phyloP scores from a whole-genome alignment of 2,113 vertebrate genomes.

The Romanogobio albipinnatus region DNA sequence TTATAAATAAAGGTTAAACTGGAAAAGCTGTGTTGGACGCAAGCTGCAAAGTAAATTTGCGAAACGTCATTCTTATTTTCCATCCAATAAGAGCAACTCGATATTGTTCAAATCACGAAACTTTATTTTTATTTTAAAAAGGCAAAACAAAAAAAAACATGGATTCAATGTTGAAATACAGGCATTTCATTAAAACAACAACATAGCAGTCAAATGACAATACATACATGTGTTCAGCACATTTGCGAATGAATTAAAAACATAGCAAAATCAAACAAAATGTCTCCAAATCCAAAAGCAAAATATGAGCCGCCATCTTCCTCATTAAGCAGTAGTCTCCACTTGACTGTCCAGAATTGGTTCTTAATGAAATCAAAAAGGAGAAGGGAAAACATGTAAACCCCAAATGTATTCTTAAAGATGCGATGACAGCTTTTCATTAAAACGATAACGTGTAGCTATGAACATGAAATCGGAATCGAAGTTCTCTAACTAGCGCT shows the following conservation, averaged over 20 bases:
- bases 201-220: neutral
- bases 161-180: slow-evolving; percentile 27
- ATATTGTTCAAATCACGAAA: slow-evolving; percentile 33
- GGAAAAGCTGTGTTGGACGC: neutral
- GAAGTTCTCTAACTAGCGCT: neutral
- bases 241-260: neutral
- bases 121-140: slow-evolving; percentile 47
- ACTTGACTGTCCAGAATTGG: slow-evolving; percentile 87
- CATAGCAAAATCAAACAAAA: neutral
- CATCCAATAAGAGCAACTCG: slow-evolving; percentile 50
- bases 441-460: slow-evolving; percentile 18
- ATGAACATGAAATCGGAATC: neutral
- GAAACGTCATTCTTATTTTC: neutral
- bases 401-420: slow-evolving; percentile 68
- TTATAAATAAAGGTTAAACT: neutral
- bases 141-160: neutral
- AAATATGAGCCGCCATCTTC: slow-evolving; percentile 80
- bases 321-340: slow-evolving; percentile 88
- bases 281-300: slow-evolving; percentile 50
- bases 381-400: slow-evolving; percentile 90
- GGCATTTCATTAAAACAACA: slow-evolving; percentile 29
- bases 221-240: slow-evolving; percentile 20
- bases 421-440: slow-evolving; percentile 35
- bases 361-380: slow-evolving; percentile 95
- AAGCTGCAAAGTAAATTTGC: neutral